These are phyloP conservation scores for Cephus runcator DNA, from an alignment of 2,888 invertebrate species.

Conservation along the genomic window DNA sequence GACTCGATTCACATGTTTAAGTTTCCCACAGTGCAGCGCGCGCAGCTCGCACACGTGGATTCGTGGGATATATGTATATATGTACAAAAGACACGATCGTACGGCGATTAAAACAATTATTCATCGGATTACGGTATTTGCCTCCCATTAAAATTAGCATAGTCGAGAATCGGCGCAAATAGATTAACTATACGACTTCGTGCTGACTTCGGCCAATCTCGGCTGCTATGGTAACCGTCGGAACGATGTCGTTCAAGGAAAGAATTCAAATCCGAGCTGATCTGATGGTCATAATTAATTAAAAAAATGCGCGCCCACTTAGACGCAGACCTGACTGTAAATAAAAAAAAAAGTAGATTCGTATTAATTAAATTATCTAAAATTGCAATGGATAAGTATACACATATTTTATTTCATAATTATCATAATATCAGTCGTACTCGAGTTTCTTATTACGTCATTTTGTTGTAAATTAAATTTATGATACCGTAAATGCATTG, in stretches of 20 bases:
- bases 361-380: neutral
- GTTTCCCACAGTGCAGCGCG: constrained; percentile 34
- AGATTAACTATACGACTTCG: neutral
- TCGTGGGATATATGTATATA: constrained; percentile 2
- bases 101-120: constrained; percentile 25
- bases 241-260: neutral
- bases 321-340: neutral
- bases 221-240: neutral
- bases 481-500: neutral
- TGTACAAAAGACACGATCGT: constrained; percentile 4
- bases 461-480: neutral
- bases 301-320: neutral
- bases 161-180: neutral
- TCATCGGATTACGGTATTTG: constrained; percentile 27
- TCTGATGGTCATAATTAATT: neutral
- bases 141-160: constrained; percentile 20
- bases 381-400: neutral
- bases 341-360: neutral
- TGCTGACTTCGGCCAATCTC: neutral
- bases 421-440: neutral
- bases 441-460: neutral
- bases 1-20: neutral
- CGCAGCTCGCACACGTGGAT: neutral
- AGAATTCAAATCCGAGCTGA: neutral
- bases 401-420: neutral